Base-by-base conservation (phyloP, 2,888 invertebrate genomes). In the Hyalella azteca region DNA sequence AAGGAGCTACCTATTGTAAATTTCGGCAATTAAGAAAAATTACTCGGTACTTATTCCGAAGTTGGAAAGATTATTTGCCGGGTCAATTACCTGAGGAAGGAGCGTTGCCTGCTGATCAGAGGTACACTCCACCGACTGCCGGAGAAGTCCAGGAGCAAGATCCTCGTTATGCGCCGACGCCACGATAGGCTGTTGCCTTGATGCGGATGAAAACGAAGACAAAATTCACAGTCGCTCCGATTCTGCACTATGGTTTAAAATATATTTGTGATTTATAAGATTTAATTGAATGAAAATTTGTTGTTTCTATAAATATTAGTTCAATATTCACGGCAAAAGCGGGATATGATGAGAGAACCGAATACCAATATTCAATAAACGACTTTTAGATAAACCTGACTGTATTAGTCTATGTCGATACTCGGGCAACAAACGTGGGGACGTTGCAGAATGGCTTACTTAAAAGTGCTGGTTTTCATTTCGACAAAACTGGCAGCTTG, bases 1-100 rank as follows among this genome's bases (percentile, higher is more conserved):
- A 96, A 87, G 96, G 96, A 0, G 95, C 96, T 0, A 96, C 96
- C 0, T 96, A 96, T 86, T 96, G 96, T 88, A 96, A 96, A 88
- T 96, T 96, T 87, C 89, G 96, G 73, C 96, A 96, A 87, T 89
- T 96, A 39, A 90, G 95, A 85, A 96, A 96, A 88, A 96, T 96
- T 87, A 96, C 96, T 0, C 90, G 96, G 78, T 96, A 96, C 87
- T 89, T 96, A 84, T 95, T 96, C 86, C 91, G 96, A 86, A 95
- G 95, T 87, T 96, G 96, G 96, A 95, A 95, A 88, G 95, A 96
- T 87, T 95, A 96, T 87, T 90, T 96, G 49, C 95, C 95, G 0
- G 95, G 83, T 32, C 83, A 83, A 73, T 79, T 83, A 60, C 83
- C 80, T 29, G 83, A 83, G 48, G 81, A 75, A 4, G 75, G 75